These are phyloP conservation scores for Bombycilla garrulus DNA, from an alignment of 2,113 vertebrate species.

Conservation along the genomic window DNA sequence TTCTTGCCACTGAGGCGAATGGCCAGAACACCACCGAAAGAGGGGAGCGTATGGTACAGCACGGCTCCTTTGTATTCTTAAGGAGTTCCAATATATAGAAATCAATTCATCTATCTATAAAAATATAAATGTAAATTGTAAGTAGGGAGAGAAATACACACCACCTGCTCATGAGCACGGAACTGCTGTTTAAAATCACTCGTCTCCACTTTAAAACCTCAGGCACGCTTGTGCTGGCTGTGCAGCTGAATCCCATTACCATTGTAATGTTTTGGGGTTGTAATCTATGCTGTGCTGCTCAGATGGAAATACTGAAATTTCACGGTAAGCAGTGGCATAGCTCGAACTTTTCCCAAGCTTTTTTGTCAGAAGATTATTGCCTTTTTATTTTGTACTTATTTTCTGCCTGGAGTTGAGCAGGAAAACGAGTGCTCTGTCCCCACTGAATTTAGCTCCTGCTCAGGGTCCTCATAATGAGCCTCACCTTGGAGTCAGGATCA, in stretches of 20 bases:
- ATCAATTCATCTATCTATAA: too few species aligned
- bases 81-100: background rate
- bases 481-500: background rate
- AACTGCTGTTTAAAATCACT: background rate
- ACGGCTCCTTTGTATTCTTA: too few species aligned
- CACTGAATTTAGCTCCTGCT: background rate
- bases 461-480: background rate
- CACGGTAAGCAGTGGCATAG: background rate
- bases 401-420: background rate
- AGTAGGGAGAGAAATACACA: background rate
- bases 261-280: background rate
- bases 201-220: accelerated
- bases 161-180: accelerated
- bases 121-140: background rate
- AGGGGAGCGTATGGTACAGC: accelerated
- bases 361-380: accelerated
- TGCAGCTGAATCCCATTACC: accelerated
- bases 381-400: background rate
- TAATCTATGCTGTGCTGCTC: background rate
- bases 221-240: accelerated
- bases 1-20: background rate
- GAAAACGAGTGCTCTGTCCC: background rate
- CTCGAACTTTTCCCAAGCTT: background rate
- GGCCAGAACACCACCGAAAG: accelerated
- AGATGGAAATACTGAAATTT: accelerated